phyloP scores from a whole-genome alignment of 2,888 invertebrate genomes.

The Campopleginae sp. region DNA sequence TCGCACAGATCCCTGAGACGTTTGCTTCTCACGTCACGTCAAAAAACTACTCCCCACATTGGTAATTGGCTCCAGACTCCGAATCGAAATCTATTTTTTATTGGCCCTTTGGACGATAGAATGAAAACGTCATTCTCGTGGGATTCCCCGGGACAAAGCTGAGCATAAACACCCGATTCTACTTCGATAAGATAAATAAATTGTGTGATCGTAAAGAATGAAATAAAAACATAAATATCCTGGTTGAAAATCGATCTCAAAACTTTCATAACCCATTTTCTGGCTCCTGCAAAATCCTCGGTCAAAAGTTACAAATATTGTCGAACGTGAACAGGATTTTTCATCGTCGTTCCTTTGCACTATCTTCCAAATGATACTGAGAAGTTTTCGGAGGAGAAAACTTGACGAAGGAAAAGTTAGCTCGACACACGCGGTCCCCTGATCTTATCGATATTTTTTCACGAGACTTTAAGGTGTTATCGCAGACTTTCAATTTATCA shows the following conservation, averaged over 20 bases:
- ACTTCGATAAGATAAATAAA: neutral
- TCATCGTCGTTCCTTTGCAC: neutral
- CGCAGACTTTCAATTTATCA: neutral
- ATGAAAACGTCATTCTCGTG: neutral
- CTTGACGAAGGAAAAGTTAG: neutral
- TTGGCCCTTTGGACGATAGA: neutral
- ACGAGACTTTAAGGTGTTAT: neutral
- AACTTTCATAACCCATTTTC: neutral
- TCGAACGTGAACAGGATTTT: neutral
- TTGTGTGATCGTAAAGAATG: neutral
- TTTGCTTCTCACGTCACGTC: neutral
- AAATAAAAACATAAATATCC: neutral
- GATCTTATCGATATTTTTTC: neutral
- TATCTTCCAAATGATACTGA: neutral
- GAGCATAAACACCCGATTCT: neutral
- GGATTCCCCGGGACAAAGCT: neutral
- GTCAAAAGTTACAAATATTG: neutral
- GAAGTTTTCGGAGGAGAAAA: neutral
- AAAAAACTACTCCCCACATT: neutral
- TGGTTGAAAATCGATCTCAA: neutral
- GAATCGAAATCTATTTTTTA: neutral
- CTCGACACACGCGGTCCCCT: neutral
- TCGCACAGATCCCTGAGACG: neutral
- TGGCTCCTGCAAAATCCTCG: neutral
- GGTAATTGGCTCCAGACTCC: neutral